Evolutionary conservation across 2,888 invertebrate genomes (phyloP).

Genomic region (Cybosia mesomella): DNA sequence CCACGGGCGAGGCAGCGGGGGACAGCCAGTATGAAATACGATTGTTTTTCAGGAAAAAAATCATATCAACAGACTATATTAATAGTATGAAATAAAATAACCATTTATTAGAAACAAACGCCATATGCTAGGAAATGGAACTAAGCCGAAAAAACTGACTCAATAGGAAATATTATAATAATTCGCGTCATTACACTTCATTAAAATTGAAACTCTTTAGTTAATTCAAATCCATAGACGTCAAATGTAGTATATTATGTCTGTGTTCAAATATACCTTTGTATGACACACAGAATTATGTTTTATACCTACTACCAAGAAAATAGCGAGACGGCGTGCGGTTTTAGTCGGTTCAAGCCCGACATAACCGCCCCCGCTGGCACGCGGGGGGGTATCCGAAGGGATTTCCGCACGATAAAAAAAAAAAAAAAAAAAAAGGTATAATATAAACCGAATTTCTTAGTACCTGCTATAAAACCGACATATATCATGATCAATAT

Average conservation of each 20-base stretch:
- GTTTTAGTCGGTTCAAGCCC: no score
- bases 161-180: not conserved
- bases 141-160: not conserved
- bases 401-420: no score
- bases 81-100: not conserved
- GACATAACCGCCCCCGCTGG: no score
- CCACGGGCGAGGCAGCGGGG: no score
- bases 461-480: not conserved
- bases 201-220: not conserved
- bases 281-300: not conserved
- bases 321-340: no score
- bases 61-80: no score
- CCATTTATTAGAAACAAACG: not conserved
- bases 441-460: not conserved
- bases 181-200: not conserved
- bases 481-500: not conserved
- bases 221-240: not conserved
- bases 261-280: not conserved
- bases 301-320: not conserved
- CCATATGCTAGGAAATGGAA: not conserved
- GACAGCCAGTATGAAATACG: no score
- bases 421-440: no score
- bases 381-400: no score
- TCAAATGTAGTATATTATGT: not conserved
- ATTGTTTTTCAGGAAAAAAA: no score